These are phyloP conservation scores for Nyctalus aviator DNA, from an alignment of 2,797 vertebrate species.

Conservation along the genomic window DNA sequence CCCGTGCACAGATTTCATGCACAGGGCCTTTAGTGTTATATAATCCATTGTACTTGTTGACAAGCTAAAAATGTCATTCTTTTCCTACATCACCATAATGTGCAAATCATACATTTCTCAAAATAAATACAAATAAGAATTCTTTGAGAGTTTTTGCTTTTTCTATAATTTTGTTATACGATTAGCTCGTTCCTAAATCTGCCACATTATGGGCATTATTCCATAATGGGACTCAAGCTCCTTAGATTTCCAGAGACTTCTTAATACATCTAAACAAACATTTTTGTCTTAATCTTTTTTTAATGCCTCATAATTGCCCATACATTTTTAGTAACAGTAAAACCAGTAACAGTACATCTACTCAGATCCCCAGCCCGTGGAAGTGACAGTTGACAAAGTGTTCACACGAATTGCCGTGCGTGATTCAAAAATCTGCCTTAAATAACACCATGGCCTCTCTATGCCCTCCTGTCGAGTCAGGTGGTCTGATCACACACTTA, in stretches of 20 bases:
- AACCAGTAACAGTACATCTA: neutral
- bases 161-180: neutral
- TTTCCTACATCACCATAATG: neutral
- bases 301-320: neutral
- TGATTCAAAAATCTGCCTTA: neutral
- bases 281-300: neutral
- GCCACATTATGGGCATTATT: neutral
- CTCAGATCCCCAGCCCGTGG: neutral
- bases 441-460: neutral
- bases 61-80: neutral
- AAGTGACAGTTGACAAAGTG: neutral
- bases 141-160: neutral
- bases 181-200: neutral
- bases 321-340: neutral
- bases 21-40: neutral
- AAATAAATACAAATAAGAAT: neutral
- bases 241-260: neutral
- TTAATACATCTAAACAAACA: neutral
- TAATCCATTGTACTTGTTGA: neutral
- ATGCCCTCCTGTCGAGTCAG: neutral
- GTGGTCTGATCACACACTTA: neutral
- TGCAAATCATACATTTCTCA: neutral
- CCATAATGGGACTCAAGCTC: neutral
- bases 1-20: too few species aligned
- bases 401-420: neutral